phyloP scores from a whole-genome alignment of 2,888 invertebrate genomes.

The Diarsia brunnea region DNA sequence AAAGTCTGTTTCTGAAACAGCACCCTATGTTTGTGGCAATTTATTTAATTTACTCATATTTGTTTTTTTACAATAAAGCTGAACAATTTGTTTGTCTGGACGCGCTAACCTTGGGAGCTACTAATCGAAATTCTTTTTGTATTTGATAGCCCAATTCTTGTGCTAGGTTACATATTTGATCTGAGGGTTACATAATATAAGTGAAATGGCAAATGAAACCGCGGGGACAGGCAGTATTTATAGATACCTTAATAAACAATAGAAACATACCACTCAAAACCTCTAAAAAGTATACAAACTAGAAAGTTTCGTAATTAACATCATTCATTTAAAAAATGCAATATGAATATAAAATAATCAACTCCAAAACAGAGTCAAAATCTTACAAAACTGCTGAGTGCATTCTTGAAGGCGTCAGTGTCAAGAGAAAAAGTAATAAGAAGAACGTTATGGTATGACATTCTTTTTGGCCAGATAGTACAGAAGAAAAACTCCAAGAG shows the following conservation, averaged over 20 bases:
- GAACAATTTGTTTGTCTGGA: background rate
- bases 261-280: slow-evolving; percentile 38
- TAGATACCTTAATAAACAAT: background rate
- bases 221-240: background rate
- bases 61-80: background rate
- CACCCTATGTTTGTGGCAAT: background rate
- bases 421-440: slow-evolving; percentile 28
- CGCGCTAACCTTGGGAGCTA: background rate
- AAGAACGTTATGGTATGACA: slow-evolving; percentile 8
- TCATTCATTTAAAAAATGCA: slow-evolving; percentile 36
- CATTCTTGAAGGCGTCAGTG: slow-evolving; percentile 46
- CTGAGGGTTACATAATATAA: too few relatives aligned
- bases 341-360: slow-evolving; percentile 30
- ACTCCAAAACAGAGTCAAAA: slow-evolving; percentile 35
- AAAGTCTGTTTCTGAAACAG: background rate
- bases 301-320: slow-evolving; percentile 37
- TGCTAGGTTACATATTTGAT: background rate
- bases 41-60: too few relatives aligned
- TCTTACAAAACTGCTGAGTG: slow-evolving; percentile 36
- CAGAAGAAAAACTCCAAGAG: background rate
- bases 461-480: slow-evolving; percentile 29
- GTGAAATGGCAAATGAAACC: background rate
- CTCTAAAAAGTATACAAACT: slow-evolving; percentile 34
- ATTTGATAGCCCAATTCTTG: background rate
- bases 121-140: background rate